Base-by-base conservation (phyloP, 2,888 invertebrate genomes). In the Pogonocherus hispidulus region DNA sequence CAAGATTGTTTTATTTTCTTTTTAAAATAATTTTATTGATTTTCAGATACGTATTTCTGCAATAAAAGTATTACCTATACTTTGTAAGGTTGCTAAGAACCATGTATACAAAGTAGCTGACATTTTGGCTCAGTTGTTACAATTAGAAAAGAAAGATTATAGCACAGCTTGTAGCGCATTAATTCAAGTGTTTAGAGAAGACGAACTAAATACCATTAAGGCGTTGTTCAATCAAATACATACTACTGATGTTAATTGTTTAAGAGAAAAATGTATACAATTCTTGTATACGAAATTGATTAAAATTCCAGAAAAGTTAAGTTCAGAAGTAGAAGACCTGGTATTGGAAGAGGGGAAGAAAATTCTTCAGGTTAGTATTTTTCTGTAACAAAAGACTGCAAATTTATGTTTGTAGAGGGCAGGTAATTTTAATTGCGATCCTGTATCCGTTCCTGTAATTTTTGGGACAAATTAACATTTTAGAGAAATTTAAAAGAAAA, bases 41-140 rank as follows among this genome's bases (percentile, higher is more conserved):
- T 80, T 80, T 57, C 82, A 97, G 97, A 97, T 97, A 79, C 90
- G 97, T 18, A 97, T 97, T 81, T 96, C 96, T 87, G 97, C 97
- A 11, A 96, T 97, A 76, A 96, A 96, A 86, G 94, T 95, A 82
- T 87, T 99, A 70, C 96, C 97, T 9, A 88, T 90, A 46, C 87
- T 98, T 67, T 97, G 97, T 82, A 94, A 94, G 84, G 95, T 94
- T 76, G 91, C 91, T 67, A 93, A 93, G 75, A 94, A 94, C 73
- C 92, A 94, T 81, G 91, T 96, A 0, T 90, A 92, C 35, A 93
- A 94, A 85, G 94, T 98, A 79, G 94, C 97, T 9, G 97, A 97
- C 84, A 95, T 98, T 71, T 88, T 98, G 68, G 93, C 95, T 3
- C 98, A 99, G 83, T 87, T 99, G 47, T 87, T 98, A 66, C 94